A percentile compares a stretch with the other conserved stretches of the same genome.
Evolutionary conservation across 2,888 invertebrate species (phyloP).

Genomic region (Kryphioiulus occultus): DNA sequence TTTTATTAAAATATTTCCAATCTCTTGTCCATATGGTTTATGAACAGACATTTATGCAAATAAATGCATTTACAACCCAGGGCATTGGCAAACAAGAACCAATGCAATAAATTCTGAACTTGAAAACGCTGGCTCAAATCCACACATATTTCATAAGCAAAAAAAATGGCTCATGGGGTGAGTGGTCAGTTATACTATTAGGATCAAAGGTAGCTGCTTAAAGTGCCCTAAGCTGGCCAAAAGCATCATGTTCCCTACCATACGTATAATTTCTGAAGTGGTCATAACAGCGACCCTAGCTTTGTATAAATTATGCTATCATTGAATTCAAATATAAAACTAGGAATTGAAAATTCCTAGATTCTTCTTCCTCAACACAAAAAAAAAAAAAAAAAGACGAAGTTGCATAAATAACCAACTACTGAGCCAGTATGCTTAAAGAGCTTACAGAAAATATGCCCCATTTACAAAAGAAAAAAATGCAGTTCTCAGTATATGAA

Average conservation of each 20-base stretch:
- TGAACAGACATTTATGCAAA: neutral
- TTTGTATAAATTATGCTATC: neutral
- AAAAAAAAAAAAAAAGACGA: neutral
- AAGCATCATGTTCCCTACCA: neutral
- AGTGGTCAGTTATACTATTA: neutral
- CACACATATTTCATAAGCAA: neutral
- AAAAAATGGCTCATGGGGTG: neutral
- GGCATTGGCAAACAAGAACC: neutral
- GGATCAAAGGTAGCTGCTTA: neutral
- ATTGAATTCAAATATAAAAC: neutral
- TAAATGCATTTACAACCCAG: neutral
- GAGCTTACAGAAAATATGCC: neutral
- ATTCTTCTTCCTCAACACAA: neutral
- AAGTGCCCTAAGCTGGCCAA: neutral
- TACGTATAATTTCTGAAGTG: neutral
- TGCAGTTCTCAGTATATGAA: neutral
- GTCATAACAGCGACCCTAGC: neutral
- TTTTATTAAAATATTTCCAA: neutral
- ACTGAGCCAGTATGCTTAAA: neutral
- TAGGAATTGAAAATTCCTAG: too few species aligned
- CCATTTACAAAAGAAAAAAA: neutral
- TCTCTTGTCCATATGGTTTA: neutral
- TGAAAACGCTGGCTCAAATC: neutral
- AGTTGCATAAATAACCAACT: conserved; percentile 13
- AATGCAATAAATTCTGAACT: neutral